Base-by-base conservation (phyloP, 2,888 invertebrate genomes). In the Eupithecia pulchellata region DNA sequence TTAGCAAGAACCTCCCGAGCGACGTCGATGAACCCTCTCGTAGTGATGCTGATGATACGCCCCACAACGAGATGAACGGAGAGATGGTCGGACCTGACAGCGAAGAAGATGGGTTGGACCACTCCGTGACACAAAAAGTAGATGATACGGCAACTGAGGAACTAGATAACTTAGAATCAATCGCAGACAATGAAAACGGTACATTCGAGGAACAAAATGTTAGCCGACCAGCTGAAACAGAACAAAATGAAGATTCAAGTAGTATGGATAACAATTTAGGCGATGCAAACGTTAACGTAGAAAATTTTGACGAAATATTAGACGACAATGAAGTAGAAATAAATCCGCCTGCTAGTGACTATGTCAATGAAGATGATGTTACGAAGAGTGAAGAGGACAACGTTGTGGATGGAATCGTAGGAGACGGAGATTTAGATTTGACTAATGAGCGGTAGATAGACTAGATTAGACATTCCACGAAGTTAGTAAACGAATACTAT, bases 351-450 rank as follows among this genome's bases (percentile, higher is more conserved):
- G n/a, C 62, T 25, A 71, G 64, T 34, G 65, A 69, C 29, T 60
- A 63, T 25, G 30, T 68, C 8, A 68, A 62, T 58, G 68, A 68
- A 60, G 68, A 71, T 20, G 64, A 66, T 8, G 25, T 25, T 32
- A 52, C 27, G 17, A 77, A 79, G 20, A 81, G 74, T 66, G 84
- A 78, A 27, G 87, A 87, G 13, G 86, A 86, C 58, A 86, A 86
- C 67, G 81, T 75, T 75, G 84, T 75, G 39, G 74, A 74, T 63
- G 63, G 71, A 52, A 72, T 74, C n/a, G 63, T 74, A 39, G 72
- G 69, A 9, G 66, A 69, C 36, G 69, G 47, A 42, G 71, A 73
- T 0, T 52, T 67, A 58, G 72, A 74, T 63, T 69, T 68, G 17
- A 69, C 42, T 8, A 74, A 72, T n/a, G 72, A 74, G 42, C 61